phyloP scores from a whole-genome alignment of 2,113 vertebrate species.

The Chauna torquata region DNA sequence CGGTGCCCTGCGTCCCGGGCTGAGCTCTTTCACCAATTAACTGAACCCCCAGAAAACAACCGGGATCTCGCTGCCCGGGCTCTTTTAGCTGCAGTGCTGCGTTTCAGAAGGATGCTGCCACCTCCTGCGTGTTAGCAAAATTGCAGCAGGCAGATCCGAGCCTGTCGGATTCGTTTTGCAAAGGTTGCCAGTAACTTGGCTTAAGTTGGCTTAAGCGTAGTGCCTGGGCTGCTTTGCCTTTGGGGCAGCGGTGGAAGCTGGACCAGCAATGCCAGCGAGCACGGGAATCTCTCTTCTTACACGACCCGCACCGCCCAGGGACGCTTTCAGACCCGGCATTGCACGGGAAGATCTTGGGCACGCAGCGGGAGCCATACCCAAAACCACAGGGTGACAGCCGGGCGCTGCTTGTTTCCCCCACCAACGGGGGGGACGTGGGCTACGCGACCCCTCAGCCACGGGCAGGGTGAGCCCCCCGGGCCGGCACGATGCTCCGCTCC shows the following conservation, averaged over 20 bases:
- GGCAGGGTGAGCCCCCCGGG: neutral
- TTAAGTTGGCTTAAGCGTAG: neutral
- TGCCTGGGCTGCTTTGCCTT: neutral
- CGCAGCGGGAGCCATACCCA: neutral
- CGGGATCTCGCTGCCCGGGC: neutral
- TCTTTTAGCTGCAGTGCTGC: neutral
- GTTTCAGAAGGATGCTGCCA: neutral
- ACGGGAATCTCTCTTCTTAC: neutral
- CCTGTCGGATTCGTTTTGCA: neutral
- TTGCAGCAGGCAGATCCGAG: neutral
- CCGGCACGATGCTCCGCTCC: rapidly evolving
- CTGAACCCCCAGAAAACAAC: neutral
- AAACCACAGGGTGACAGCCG: neutral
- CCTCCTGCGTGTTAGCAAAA: neutral
- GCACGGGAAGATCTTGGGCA: neutral
- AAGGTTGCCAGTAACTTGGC: neutral
- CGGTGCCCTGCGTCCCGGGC: neutral
- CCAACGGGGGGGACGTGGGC: too few relatives aligned
- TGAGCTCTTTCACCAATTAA: neutral
- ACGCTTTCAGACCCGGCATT: neutral
- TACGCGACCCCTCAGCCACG: too few relatives aligned
- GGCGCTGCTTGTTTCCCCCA: neutral
- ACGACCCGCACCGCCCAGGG: neutral
- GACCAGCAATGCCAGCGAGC: neutral
- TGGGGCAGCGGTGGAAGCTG: neutral